Conservation (phyloP, 35 echinoderm and acorn worm species). For the Lytechinus pictus region DNA sequence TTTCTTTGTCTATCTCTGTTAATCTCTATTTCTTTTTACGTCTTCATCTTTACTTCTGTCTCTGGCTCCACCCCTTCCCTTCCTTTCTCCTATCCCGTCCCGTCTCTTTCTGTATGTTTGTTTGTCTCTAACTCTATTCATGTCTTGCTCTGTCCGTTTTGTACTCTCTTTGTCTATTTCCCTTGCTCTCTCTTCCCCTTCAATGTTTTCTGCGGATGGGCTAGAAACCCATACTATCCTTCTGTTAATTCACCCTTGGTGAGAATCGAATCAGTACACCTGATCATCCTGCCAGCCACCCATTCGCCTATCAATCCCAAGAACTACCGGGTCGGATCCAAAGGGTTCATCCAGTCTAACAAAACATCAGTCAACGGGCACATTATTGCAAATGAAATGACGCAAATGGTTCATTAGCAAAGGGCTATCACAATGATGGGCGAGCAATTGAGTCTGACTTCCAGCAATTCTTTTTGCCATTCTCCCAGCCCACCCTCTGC, state of each 20-base stretch:
- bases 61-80: not conserved
- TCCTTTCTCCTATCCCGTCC: no score
- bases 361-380: not conserved
- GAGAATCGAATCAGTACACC: not conserved
- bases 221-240: not conserved
- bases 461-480: not conserved
- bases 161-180: not conserved
- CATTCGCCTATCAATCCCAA: not conserved
- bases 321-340: not conserved
- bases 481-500: not conserved
- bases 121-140: no score
- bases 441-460: not conserved
- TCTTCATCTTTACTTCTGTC: not conserved
- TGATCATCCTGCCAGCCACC: not conserved
- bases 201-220: not conserved
- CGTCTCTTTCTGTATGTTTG: no score
- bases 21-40: not conserved
- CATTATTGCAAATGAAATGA: constrained; percentile 20
- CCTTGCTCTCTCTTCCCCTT: not conserved
- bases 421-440: not conserved
- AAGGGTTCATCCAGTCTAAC: not conserved
- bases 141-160: no score
- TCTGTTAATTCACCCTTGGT: not conserved
- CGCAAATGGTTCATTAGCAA: constrained; percentile 18
- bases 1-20: not conserved